Conservation (phyloP, 2,113 vertebrate genomes). For the Polypterus bichir region DNA sequence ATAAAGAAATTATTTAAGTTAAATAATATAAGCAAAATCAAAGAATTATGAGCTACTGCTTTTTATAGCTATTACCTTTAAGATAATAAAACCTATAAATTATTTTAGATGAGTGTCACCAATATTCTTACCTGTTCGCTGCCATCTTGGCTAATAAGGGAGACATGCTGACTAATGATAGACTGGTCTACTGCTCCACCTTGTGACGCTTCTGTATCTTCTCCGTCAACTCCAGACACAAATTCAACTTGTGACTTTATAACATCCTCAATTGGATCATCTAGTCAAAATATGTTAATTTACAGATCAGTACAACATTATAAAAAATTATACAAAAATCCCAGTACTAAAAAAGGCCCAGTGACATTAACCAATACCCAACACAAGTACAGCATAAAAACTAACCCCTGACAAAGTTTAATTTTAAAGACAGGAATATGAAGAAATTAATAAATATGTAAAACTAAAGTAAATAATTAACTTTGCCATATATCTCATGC, state of each 20-base stretch:
- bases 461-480: too few species aligned
- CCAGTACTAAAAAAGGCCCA: background rate
- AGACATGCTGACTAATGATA: conserved; percentile 77
- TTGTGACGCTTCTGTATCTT: conserved; percentile 76
- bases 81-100: background rate
- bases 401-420: too few species aligned
- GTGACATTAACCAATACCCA: too few species aligned
- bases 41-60: too few species aligned
- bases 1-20: too few species aligned
- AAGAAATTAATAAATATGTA: too few species aligned
- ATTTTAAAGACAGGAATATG: too few species aligned
- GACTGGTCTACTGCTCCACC: conserved; percentile 65
- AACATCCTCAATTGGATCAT: conserved; percentile 81
- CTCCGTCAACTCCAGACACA: conserved; percentile 70
- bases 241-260: conserved; percentile 71
- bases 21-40: too few species aligned
- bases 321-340: background rate
- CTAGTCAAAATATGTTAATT: conserved; percentile 8
- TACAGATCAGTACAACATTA: background rate
- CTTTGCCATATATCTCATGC: too few species aligned
- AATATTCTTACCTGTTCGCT: conserved; percentile 74
- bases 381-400: too few species aligned
- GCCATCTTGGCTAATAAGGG: conserved; percentile 90
- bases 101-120: background rate
- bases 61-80: too few species aligned